Conservation (phyloP, 2,113 vertebrate species). For the Crotalus tigris region DNA sequence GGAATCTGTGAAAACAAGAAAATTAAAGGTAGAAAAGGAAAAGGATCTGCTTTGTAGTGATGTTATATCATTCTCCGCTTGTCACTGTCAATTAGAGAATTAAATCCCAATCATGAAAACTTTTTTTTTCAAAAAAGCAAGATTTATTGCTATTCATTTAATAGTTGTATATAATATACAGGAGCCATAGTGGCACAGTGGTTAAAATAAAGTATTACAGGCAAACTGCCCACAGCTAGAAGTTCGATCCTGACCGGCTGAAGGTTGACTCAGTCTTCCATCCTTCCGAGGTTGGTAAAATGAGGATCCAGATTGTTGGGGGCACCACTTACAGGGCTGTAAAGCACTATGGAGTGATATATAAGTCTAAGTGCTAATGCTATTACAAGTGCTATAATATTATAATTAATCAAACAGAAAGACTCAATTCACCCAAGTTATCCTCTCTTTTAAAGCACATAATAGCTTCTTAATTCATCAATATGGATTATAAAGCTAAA, state of each 20-base stretch:
- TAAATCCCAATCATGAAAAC: rapidly evolving
- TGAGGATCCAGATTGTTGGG: no score
- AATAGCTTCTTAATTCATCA: conserved; percentile 7
- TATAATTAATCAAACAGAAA: background rate
- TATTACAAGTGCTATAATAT: background rate
- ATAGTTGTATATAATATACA: no score
- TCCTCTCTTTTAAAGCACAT: background rate
- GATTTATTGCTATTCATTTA: no score
- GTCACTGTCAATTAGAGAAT: conserved; percentile 31
- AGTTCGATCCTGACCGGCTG: no score
- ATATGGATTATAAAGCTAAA: background rate
- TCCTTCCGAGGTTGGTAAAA: no score
- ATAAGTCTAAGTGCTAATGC: no score
- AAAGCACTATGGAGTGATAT: no score
- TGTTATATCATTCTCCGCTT: conserved; percentile 4
- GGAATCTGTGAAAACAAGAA: background rate
- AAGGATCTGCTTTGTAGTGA: background rate
- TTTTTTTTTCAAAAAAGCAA: background rate
- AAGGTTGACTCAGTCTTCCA: no score
- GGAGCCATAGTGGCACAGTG: background rate
- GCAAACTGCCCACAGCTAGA: no score
- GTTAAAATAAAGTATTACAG: no score
- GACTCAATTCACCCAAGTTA: background rate
- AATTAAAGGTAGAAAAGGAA: background rate
- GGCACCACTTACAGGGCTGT: no score